Conservation (phyloP, 1,140 invertebrate species). For the Triops longicaudatus region DNA sequence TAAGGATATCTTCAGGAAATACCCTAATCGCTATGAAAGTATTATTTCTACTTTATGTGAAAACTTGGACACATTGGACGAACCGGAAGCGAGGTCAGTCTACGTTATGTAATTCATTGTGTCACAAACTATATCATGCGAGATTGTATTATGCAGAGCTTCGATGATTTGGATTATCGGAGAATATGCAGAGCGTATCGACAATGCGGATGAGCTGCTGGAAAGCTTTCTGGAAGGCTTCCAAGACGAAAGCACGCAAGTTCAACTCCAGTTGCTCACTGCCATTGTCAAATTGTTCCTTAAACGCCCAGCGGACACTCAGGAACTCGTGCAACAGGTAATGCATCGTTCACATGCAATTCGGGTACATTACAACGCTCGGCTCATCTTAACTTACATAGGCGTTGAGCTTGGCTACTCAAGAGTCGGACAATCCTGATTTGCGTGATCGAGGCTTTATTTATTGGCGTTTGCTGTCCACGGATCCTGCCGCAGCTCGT, state of each 20-base stretch:
- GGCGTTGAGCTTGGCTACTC: constrained; percentile 84
- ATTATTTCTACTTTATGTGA: constrained; percentile 99
- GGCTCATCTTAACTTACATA: constrained; percentile 38
- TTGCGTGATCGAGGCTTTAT: constrained; percentile 97
- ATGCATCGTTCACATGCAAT: neutral
- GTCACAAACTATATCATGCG: neutral
- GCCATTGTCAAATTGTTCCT: constrained; percentile 98
- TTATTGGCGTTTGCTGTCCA: constrained; percentile 96
- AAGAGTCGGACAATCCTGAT: constrained; percentile 99
- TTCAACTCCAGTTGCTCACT: constrained; percentile 91
- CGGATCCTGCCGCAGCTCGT: constrained; percentile 96
- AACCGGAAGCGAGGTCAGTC: constrained; percentile 79
- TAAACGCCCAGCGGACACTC: constrained; percentile 94
- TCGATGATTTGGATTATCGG: constrained; percentile 99
- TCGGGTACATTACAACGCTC: neutral
- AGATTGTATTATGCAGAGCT: constrained; percentile 50
- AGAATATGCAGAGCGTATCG: constrained; percentile 97
- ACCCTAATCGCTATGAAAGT: constrained; percentile 99
- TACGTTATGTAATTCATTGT: neutral
- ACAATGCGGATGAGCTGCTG: constrained; percentile 96
- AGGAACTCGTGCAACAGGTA: constrained; percentile 86
- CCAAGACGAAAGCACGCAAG: constrained; percentile 98
- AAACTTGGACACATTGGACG: constrained; percentile 96
- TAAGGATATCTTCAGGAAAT: constrained; percentile 99
- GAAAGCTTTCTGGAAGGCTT: constrained; percentile 99